These are phyloP conservation scores for Struthio camelus DNA, from an alignment of 2,113 vertebrate species.

Conservation along the genomic window DNA sequence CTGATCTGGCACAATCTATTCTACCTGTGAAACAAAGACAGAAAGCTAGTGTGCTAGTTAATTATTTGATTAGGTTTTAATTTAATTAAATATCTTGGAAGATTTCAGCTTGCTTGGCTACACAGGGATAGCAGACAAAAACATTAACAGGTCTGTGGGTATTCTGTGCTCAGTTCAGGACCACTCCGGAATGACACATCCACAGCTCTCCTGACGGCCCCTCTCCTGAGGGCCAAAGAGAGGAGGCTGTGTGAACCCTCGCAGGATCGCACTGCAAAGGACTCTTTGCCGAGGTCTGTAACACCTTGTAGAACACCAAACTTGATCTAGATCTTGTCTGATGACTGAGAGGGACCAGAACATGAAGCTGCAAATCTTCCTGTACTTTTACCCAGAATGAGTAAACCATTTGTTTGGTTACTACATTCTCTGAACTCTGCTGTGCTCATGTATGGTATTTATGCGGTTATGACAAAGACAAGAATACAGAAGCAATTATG, in stretches of 20 bases:
- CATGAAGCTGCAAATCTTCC: not conserved
- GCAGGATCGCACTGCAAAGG: not conserved
- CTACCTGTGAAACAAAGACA: not conserved
- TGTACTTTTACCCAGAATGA: not conserved
- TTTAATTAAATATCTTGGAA: not conserved
- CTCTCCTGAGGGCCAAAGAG: not conserved
- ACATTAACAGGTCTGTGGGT: not conserved
- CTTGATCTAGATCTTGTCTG: not conserved
- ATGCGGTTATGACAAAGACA: not conserved
- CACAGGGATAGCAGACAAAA: not conserved
- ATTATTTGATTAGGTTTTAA: not conserved
- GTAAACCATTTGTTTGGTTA: not conserved
- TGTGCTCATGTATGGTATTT: not conserved
- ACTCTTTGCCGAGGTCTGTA: not conserved
- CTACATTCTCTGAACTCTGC: not conserved
- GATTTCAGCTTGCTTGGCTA: not conserved
- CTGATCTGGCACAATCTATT: not conserved
- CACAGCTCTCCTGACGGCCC: not conserved
- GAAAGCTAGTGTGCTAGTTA: not conserved
- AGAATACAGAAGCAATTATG: not conserved
- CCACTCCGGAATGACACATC: not conserved
- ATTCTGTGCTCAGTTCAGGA: too few species aligned
- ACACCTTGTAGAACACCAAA: not conserved
- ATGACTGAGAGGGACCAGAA: not conserved
- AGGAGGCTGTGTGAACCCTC: not conserved